Conservation (phyloP, 2,888 invertebrate genomes). For the Stenolophus ochropezus region DNA sequence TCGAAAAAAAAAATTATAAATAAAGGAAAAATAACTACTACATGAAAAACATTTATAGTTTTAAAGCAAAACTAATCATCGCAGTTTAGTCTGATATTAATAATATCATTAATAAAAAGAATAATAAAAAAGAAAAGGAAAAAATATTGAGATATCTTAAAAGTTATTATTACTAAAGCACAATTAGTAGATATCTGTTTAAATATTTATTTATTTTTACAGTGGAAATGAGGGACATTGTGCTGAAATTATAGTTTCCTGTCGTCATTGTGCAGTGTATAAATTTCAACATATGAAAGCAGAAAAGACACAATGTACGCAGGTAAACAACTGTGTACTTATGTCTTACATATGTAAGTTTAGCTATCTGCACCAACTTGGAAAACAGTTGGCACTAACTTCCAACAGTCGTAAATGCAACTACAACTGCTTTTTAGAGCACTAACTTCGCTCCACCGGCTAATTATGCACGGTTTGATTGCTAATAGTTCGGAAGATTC, state of each 20-base stretch:
- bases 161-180: too few species aligned
- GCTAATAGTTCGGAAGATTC: not conserved
- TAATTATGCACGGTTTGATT: not conserved
- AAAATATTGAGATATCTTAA: too few species aligned
- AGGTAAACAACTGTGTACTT: not conserved
- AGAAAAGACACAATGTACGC: not conserved
- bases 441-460: not conserved
- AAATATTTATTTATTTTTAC: not conserved
- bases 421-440: not conserved
- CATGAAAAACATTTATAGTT: too few species aligned
- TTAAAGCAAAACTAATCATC: too few species aligned
- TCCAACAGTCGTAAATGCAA: constrained; percentile 27
- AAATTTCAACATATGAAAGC: not conserved
- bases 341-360: not conserved
- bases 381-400: not conserved
- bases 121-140: too few species aligned
- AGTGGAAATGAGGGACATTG: not conserved
- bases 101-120: too few species aligned
- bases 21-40: too few species aligned
- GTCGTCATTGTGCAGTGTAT: not conserved
- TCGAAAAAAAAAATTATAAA: too few species aligned
- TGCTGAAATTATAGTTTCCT: not conserved
- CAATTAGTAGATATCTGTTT: too few species aligned
- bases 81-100: too few species aligned
- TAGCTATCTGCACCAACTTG: not conserved